Evolutionary conservation across 2,797 vertebrate genomes (phyloP), one percentile per base, ranked within the genome.

Genomic region (Lates japonicus): DNA sequence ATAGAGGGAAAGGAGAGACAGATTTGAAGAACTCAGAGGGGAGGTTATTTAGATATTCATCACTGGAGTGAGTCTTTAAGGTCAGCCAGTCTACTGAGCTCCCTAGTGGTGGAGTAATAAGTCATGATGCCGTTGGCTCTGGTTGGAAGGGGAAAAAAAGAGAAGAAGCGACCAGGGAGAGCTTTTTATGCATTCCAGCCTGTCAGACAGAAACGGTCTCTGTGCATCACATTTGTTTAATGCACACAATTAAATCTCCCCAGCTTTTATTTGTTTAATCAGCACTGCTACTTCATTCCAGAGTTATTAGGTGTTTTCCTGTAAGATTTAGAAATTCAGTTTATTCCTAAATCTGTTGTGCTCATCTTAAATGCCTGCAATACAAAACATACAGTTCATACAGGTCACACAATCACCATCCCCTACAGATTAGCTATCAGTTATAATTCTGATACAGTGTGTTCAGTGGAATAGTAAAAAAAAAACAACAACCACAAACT

Each of bases 41-140:
- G 69, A 80, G 46, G 66, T 67, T 78, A 72, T 87, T 88, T 81
- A 76, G 77, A 75, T 83, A 86, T 87, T 86, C 80, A 86, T 91
- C 64, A 83, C 29, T 61, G 71, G 66, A 83, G 71, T 64, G 64
- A 81, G 81, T 85, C 65, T 82, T 75, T 82, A 82, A 88, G 87
- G 82, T 91, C 84, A 80, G 65, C 33, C 78, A 31, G 65, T 82
- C 76, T 51, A 7, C 74, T 48, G 42, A 78, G 78, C 69, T 81
- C 64, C 60, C 57, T 31, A 14, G 39, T 46, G 69, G 22, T 33
- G 35, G 74, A 81, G 67, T 60, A 70, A 83, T 86, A 89, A 77
- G 60, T 86, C 60, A 54, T 35, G 60, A 80, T 1, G 25, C 74
- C 71, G 48, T 81, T 83, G 63, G 74, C 68, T 76, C 25, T 31